Base-by-base conservation (phyloP, 1,140 invertebrate genomes). In the Trichoplusia ni region DNA sequence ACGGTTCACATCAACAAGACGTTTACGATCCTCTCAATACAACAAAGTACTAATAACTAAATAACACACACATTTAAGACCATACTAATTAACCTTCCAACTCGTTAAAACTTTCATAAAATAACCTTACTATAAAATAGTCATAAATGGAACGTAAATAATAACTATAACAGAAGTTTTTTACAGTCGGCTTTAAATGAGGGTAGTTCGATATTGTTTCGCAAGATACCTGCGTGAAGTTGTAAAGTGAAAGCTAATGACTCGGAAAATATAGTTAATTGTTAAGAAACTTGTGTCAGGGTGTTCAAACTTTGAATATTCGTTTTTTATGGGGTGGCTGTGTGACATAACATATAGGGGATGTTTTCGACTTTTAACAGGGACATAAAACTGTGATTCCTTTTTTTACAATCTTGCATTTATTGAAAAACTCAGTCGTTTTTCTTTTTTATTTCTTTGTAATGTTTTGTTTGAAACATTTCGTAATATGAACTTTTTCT, bases 61-160 rank as follows among this genome's bases (percentile, higher is more conserved):
- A n/a, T n/a, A n/a, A n/a, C n/a, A n/a, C n/a, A 40, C 14, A 46
- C 44, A 59, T 59, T 59, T 59, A 59, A 58, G 40, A 67, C 56
- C 60, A 67, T 79, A 67, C 83, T 86, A 84, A 88, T 86, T 88
- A 88, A 88, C 76, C 64, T 68, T 77, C 71, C 65, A 71, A 73
- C 71, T 80, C 80, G 73, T 84, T 84, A 86, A 82, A 87, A 76
- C 14, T 71, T 74, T 73, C 67, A 82, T 81, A 84, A 85, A 84
- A 80, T 81, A 75, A 63, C n/a, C n/a, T 67, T 46, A 61, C 33
- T 69, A 77, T 79, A 82, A 82, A 80, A 63, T 70, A 60, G 40
- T 71, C 73, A 84, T 84, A 83, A 84, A 84, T 84, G 63, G 58
- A 47, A 58, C 75, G 75, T 77, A 81, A 82, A 81, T 81, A 77